Conservation (phyloP, 2,113 vertebrate species). For the Gambusia holbrooki region DNA sequence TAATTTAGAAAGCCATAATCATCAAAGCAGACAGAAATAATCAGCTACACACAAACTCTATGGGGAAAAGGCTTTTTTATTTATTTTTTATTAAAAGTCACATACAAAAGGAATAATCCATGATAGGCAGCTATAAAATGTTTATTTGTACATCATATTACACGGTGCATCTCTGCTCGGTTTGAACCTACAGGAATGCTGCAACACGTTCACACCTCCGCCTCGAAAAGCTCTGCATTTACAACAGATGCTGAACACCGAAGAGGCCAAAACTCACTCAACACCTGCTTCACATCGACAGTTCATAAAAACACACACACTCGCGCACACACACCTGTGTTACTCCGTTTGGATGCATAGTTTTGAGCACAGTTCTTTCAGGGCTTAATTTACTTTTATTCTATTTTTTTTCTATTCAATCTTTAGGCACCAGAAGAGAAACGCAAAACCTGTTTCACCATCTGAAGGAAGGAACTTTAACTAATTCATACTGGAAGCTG, state of each 20-base stretch:
- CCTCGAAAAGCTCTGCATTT: constrained; percentile 17
- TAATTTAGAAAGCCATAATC: no score
- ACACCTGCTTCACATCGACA: constrained; percentile 28
- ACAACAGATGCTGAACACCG: constrained; percentile 24
- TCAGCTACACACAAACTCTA: neutral
- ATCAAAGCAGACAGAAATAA: no score
- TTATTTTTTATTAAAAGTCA: constrained; percentile 78
- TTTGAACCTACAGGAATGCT: constrained; percentile 6
- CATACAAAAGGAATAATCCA: constrained; percentile 79
- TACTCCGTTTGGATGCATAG: constrained; percentile 67
- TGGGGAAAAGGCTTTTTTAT: constrained; percentile 56
- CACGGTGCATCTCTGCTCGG: constrained; percentile 27
- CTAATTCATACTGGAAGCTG: neutral
- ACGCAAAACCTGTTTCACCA: neutral
- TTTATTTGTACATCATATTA: constrained; percentile 72
- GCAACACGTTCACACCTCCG: constrained; percentile 18
- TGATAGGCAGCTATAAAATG: constrained; percentile 73
- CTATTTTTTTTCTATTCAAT: neutral
- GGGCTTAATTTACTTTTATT: constrained; percentile 2
- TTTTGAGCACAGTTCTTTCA: constrained; percentile 40
- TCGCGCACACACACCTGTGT: constrained; percentile 39
- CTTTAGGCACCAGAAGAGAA: constrained; percentile 11
- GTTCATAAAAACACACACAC: constrained; percentile 33
- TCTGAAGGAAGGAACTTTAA: neutral
- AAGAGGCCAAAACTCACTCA: constrained; percentile 17